Base-by-base conservation (phyloP, 2,888 invertebrate species). In the Tetropium fuscum region DNA sequence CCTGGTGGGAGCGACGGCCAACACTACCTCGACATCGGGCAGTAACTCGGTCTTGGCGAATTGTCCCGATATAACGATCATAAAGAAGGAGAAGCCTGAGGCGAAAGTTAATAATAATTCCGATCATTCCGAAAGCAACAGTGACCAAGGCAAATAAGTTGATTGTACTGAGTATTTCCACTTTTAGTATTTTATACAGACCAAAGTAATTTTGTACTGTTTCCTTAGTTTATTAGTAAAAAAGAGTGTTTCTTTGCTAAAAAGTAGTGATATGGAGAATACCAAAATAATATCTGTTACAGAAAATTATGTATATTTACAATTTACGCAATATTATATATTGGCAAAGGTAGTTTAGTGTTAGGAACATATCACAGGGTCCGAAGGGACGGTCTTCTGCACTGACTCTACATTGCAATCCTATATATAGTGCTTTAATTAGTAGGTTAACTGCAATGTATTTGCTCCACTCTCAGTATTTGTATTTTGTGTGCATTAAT, bases 31-130 rank as follows among this genome's bases (percentile, higher is more conserved):
- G 77, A 45, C 82, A 76, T 70, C 74, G 76, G 51, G 43, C 18
- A 43, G 40, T 16, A 57, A 70, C 76, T 69, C 81, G 73, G 74
- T 84, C 11, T 77, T 86, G 63, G 83, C 84, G 44, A 85, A 86
- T 72, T 85, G 86, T 73, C 86, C 87, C 0, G 87, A 87, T 73
- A 86, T 87, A 59, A 86, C 87, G 45, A 86, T 87, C 63, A 85
- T 87, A 36, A 87, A 87, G 73, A 85, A 86, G 64, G 86, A 87
- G 70, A 84, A 81, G 71, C 74, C 80, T 68, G 83, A 82, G 34
- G 78, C 78, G 27, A 84, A 83, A 68, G 78, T 84, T 51, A 81
- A 81, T 64, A 82, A 82, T 66, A 81, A 82, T 69, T 80, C 81
- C 30, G 82, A 82, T 76, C 81, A 82, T 81, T 81, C 81, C 80